Percentiles rank a stretch among this genome's conserved stretches.
Conservation (phyloP, 2,797 vertebrate genomes). For the Schizopygopsis malacanthus region DNA sequence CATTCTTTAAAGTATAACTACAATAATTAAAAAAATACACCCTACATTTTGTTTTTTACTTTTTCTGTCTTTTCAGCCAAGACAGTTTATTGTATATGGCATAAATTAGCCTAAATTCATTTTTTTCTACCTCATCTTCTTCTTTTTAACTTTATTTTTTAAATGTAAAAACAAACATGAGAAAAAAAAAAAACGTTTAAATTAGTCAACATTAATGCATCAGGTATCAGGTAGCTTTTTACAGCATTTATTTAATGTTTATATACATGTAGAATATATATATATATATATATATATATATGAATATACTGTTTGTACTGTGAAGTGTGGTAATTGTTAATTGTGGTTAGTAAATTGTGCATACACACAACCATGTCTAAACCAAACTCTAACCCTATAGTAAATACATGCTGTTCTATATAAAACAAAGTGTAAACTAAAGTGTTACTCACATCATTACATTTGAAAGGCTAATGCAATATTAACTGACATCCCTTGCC, state of each 20-base stretch:
- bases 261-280: too few relatives aligned
- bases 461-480: background rate
- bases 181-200: background rate
- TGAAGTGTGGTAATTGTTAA: background rate
- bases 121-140: background rate
- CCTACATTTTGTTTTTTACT: too few relatives aligned
- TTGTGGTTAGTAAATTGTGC: background rate
- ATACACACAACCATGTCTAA: background rate
- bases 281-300: too few relatives aligned
- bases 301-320: background rate
- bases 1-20: background rate
- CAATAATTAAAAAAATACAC: background rate
- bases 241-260: background rate
- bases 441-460: background rate
- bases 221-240: background rate
- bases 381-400: background rate
- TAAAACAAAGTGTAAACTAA: background rate
- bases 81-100: background rate
- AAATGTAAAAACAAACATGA: too few relatives aligned
- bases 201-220: background rate
- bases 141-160: too few relatives aligned
- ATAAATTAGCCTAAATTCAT: background rate
- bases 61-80: background rate
- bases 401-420: background rate
- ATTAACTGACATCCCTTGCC: background rate